A percentile compares a stretch with the other conserved stretches of the same genome.
These are phyloP conservation scores for Polyploca ridens DNA, from an alignment of 2,888 invertebrate genomes.

Conservation along the genomic window DNA sequence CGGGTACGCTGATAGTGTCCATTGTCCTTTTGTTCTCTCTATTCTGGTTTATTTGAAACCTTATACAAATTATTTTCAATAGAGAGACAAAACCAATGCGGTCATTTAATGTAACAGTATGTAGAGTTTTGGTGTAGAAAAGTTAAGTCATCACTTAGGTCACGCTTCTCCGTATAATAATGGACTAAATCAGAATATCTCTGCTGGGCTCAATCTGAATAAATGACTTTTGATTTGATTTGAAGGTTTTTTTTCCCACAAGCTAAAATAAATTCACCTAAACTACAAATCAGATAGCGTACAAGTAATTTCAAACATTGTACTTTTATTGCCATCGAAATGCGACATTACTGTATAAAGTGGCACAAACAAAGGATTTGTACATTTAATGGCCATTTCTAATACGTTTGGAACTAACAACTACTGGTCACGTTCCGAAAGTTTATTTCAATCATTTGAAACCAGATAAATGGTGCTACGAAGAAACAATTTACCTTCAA, in stretches of 20 bases:
- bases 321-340: constrained; percentile 9
- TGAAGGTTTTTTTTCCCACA: too few relatives aligned
- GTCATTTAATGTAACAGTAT: too few relatives aligned
- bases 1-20: constrained; percentile 22
- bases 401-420: constrained; percentile 9
- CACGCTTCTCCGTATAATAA: too few relatives aligned
- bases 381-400: constrained; percentile 18
- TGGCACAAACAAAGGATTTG: constrained; percentile 22
- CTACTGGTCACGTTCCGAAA: constrained; percentile 28
- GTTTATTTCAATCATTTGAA: constrained; percentile 25
- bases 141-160: neutral
- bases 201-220: too few relatives aligned
- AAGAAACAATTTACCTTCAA: constrained; percentile 44
- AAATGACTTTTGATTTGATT: too few relatives aligned
- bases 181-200: too few relatives aligned
- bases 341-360: neutral
- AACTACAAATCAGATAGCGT: too few relatives aligned
- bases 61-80: neutral
- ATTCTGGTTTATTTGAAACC: constrained; percentile 9
- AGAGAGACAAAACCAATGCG: too few relatives aligned
- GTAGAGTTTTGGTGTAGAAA: neutral
- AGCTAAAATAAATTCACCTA: too few relatives aligned
- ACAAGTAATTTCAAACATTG: too few relatives aligned
- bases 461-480: constrained; percentile 20
- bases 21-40: constrained; percentile 13